A percentile compares a stretch with the other conserved stretches of the same genome.
phyloP scores from a whole-genome alignment of 2,888 invertebrate species.

The Barypeithes pellucidus region DNA sequence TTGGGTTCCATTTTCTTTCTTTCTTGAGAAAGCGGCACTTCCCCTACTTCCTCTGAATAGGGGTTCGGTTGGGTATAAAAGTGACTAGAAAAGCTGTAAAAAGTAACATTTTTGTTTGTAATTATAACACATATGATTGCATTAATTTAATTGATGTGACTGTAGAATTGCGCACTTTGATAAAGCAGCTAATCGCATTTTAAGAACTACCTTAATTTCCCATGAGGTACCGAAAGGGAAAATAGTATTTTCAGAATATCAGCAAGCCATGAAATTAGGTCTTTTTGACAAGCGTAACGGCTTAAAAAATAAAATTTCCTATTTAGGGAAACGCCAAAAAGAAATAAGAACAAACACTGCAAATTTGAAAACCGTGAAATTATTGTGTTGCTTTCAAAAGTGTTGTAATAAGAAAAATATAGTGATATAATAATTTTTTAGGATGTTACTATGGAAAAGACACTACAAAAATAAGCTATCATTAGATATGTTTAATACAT shows the following conservation, averaged over 20 bases:
- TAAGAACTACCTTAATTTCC: neutral
- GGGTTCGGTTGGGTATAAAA: too few species aligned
- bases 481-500: too few species aligned
- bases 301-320: constrained; percentile 43
- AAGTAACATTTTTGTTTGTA: too few species aligned
- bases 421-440: constrained; percentile 31
- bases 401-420: constrained; percentile 26
- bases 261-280: constrained; percentile 51
- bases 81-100: too few species aligned
- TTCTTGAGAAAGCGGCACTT: too few species aligned
- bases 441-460: too few species aligned
- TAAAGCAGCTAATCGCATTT: neutral
- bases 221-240: neutral
- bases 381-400: constrained; percentile 32
- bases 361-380: constrained; percentile 43
- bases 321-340: constrained; percentile 47
- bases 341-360: constrained; percentile 39
- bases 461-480: too few species aligned
- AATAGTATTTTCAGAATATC: constrained; percentile 28
- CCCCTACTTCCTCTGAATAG: too few species aligned
- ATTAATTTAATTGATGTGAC: too few species aligned
- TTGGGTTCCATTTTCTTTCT: too few species aligned
- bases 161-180: neutral
- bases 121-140: too few species aligned
- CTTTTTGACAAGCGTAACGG: constrained; percentile 46